These are phyloP conservation scores for Crocidura indochinensis DNA, from an alignment of 2,797 vertebrate genomes.

Conservation along the genomic window DNA sequence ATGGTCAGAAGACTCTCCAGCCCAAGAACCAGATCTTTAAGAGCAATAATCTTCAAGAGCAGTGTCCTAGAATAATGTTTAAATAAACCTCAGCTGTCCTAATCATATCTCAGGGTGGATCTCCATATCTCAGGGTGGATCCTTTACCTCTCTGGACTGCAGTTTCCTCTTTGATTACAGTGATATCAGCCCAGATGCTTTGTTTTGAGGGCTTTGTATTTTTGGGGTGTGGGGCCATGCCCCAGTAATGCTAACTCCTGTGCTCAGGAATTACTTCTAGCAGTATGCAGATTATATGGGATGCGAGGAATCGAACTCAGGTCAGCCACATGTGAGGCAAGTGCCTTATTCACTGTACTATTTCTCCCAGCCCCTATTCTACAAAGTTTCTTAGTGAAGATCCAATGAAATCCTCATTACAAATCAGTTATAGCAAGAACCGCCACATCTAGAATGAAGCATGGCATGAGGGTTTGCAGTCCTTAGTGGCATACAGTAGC, in stretches of 20 bases:
- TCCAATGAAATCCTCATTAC: not conserved
- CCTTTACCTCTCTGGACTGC: not conserved
- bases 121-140: not conserved
- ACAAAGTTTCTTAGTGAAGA: not conserved
- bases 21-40: not conserved
- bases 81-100: not conserved
- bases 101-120: too few species aligned
- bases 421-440: not conserved
- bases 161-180: not conserved
- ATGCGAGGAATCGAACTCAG: too few species aligned
- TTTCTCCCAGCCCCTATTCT: too few species aligned
- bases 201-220: not conserved
- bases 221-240: too few species aligned
- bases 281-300: too few species aligned
- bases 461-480: not conserved
- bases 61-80: not conserved
- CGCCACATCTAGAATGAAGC: not conserved
- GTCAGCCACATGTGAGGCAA: too few species aligned
- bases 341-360: too few species aligned
- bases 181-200: not conserved
- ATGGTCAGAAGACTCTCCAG: not conserved
- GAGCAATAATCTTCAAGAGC: not conserved
- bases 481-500: accelerated
- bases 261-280: too few species aligned
- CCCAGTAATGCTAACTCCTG: not conserved